Conservation (phyloP, 2,888 invertebrate genomes). For the Leucoptera coffeella region DNA sequence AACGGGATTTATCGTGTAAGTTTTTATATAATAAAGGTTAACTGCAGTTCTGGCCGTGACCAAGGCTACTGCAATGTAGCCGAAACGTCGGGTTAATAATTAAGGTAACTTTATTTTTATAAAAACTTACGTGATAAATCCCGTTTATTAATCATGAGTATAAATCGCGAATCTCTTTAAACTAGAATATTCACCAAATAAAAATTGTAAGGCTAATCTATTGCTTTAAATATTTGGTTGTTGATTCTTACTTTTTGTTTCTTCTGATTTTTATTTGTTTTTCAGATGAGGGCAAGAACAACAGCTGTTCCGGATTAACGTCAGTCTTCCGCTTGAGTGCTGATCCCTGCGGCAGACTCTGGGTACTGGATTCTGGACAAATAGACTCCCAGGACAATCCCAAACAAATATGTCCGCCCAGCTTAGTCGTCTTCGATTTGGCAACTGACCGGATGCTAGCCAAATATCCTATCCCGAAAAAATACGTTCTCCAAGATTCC, state of each 20-base stretch:
- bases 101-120: too few species aligned
- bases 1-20: too few species aligned
- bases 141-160: too few species aligned
- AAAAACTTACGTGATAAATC: too few species aligned
- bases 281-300: slow-evolving; percentile 21
- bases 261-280: slow-evolving; percentile 8
- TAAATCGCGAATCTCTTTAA: too few species aligned
- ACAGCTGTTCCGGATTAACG: slow-evolving; percentile 63
- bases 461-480: slow-evolving; percentile 58
- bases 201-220: too few species aligned
- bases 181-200: too few species aligned
- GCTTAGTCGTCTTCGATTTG: slow-evolving; percentile 67
- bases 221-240: too few species aligned
- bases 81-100: too few species aligned
- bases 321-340: slow-evolving; percentile 72
- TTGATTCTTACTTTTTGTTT: neutral
- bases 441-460: slow-evolving; percentile 56
- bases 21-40: too few species aligned
- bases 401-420: slow-evolving; percentile 66
- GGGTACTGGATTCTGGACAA: slow-evolving; percentile 77
- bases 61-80: too few species aligned
- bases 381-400: slow-evolving; percentile 60
- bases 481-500: slow-evolving; percentile 60
- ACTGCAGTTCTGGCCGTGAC: too few species aligned
- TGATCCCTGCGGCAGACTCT: slow-evolving; percentile 69